Percentiles rank a stretch among this genome's conserved stretches.
These are phyloP conservation scores for Conchocele bisecta DNA, from an alignment of 2,888 invertebrate genomes.

Conservation along the genomic window DNA sequence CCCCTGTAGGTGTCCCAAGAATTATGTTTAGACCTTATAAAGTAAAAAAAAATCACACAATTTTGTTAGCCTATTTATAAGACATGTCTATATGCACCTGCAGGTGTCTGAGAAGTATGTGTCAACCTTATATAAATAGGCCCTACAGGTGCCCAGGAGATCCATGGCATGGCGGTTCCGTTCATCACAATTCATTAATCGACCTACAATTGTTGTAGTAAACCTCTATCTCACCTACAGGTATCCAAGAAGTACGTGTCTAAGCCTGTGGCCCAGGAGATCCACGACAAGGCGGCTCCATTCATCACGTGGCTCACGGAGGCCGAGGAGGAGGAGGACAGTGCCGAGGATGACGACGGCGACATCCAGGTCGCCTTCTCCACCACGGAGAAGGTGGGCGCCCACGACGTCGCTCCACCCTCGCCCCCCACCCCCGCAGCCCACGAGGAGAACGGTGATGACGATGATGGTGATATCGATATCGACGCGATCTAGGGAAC, in stretches of 20 bases:
- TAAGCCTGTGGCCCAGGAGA: conserved; percentile 91
- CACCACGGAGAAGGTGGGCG: conserved; percentile 74
- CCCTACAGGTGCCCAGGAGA: too few species aligned
- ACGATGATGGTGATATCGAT: conserved; percentile 83
- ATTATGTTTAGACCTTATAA: too few species aligned
- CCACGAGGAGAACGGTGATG: conserved; percentile 86
- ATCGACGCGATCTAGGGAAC: conserved; percentile 81
- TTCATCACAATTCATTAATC: too few species aligned
- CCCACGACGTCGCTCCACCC: conserved; percentile 62
- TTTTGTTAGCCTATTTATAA: too few species aligned
- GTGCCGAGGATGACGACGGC: conserved; percentile 89
- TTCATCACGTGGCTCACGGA: conserved; percentile 97
- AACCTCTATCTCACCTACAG: conserved; percentile 68
- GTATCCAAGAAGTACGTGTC: conserved; percentile 93
- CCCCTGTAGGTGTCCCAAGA: too few species aligned
- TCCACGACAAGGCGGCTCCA: conserved; percentile 94
- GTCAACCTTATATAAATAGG: too few species aligned
- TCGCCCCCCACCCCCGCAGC: conserved; percentile 42
- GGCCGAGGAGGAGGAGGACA: conserved; percentile 96
- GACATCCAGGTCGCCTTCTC: conserved; percentile 78
- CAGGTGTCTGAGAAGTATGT: too few species aligned
- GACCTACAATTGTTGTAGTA: too few species aligned
- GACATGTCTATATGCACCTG: too few species aligned
- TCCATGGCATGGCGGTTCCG: too few species aligned
- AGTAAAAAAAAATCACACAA: too few species aligned